Evolutionary conservation across 2,888 invertebrate species (phyloP).

Genomic region (Calliphora vomitoria): DNA sequence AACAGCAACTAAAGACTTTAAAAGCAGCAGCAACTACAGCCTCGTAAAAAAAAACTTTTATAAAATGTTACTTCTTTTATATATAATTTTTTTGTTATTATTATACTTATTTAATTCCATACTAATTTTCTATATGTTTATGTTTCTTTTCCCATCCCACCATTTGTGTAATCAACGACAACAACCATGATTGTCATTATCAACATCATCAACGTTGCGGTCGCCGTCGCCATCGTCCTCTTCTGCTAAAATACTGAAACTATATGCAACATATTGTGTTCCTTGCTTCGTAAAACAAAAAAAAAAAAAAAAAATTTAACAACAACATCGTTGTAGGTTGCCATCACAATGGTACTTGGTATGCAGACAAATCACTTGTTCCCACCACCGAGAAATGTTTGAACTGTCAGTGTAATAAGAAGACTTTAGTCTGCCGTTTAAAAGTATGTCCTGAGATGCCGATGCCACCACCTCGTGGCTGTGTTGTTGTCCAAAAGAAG

Average conservation of each 20-base stretch:
- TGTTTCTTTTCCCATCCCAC: slow-evolving; percentile 54
- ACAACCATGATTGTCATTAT: slow-evolving; percentile 35
- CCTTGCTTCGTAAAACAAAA: not conserved
- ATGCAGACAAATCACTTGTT: slow-evolving; percentile 88
- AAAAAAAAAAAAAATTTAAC: not conserved
- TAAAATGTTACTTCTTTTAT: slow-evolving; percentile 5
- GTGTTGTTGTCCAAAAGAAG: slow-evolving; percentile 89
- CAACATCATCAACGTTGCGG: slow-evolving; percentile 16
- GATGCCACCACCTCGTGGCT: slow-evolving; percentile 90
- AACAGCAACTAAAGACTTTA: slow-evolving; percentile 5
- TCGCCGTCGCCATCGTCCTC: not conserved
- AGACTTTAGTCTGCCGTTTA: slow-evolving; percentile 90
- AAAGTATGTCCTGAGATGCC: slow-evolving; percentile 91
- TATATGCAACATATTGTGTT: slow-evolving; percentile 20
- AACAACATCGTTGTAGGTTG: slow-evolving; percentile 86
- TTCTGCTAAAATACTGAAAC: slow-evolving; percentile 2
- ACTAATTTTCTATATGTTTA: slow-evolving; percentile 65
- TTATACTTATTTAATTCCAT: slow-evolving; percentile 43
- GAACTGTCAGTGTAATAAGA: slow-evolving; percentile 90
- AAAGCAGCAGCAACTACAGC: slow-evolving; percentile 11
- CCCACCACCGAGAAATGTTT: slow-evolving; percentile 91
- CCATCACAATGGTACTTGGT: slow-evolving; percentile 89
- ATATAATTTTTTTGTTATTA: slow-evolving; percentile 8
- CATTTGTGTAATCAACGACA: slow-evolving; percentile 21
- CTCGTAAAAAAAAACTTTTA: slow-evolving; percentile 8